Conservation (phyloP, 1,140 invertebrate species). For the Drosophila asahinai region DNA sequence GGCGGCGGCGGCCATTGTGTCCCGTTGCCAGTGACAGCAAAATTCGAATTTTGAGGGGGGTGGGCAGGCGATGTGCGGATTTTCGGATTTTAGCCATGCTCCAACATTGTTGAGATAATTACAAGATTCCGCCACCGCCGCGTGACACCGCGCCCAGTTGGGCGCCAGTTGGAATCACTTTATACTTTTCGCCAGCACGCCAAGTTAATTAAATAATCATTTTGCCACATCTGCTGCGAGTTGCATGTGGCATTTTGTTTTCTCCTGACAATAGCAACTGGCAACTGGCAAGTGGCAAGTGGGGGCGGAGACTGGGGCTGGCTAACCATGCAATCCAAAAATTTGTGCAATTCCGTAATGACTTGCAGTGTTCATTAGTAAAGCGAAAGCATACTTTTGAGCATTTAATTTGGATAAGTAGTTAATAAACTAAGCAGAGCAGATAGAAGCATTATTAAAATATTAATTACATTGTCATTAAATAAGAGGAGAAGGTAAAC, state of each 20-base stretch:
- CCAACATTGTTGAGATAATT: conserved; percentile 57
- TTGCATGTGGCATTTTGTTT: conserved; percentile 1
- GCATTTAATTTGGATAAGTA: background rate
- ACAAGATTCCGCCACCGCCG: conserved; percentile 42
- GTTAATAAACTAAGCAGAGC: background rate
- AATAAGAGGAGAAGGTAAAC: background rate
- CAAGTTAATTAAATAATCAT: conserved; percentile 58
- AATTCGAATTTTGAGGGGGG: conserved; percentile 28
- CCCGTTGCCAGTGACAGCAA: conserved; percentile 17
- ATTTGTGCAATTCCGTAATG: background rate
- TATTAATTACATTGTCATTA: no score
- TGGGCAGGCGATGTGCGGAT: conserved; percentile 8
- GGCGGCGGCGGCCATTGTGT: conserved; percentile 27
- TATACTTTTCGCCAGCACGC: conserved; percentile 4
- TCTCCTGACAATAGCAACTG: background rate
- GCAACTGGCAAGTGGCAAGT: no score
- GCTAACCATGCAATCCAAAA: conserved; percentile 1
- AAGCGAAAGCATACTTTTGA: background rate
- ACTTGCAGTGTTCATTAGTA: background rate
- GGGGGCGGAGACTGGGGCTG: background rate
- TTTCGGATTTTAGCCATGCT: conserved; percentile 15
- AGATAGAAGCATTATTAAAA: background rate
- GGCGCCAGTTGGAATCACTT: conserved; percentile 8
- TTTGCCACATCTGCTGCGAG: conserved; percentile 29
- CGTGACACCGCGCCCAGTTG: conserved; percentile 1